Base-by-base conservation (phyloP, 2,113 vertebrate genomes). In the Cathartes aura region DNA sequence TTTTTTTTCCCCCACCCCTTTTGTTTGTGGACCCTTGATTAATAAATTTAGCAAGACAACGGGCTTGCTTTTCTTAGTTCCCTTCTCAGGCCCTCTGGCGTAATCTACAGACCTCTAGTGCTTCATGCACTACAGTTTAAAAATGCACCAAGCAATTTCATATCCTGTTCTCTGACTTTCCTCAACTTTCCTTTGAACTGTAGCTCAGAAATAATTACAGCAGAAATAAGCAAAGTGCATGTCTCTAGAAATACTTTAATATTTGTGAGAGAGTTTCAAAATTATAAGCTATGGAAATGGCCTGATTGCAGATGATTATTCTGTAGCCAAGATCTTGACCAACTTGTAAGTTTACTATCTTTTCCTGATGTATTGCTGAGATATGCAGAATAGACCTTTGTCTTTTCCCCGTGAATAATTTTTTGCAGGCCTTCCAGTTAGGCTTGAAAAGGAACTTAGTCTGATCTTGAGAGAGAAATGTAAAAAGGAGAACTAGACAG, bases 1-100 rank as follows among this genome's bases (percentile, higher is more conserved):
- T 63, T 30, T n/a, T 42, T 52, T 30, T 1, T 0, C 5, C 7
- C 4, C 5, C 36, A 2, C 3, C 2, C 8, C 22, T 36, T 58
- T 76, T 74, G 4, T 82, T 75, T 91, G 13, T 62, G 34, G 38
- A 42, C 14, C 11, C 15, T 71, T 66, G 26, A 78, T 82, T 56
- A 56, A 73, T 73, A 68, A 52, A 64, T 34, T 62, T 43, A 62
- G 15, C 24, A 53, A 34, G 58, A 58, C 45, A 56, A 48, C 38
- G 16, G 14, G 11, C 7, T 93, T 83, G 58, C 58, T 89, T 67
- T 70, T 36, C 18, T n/a, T 50, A 32, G 36, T 38, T 93, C 42
- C 30, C 15, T 34, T 64, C 55, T 87, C n/a, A n/a, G 29, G 78
- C 43, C 29, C 34, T 82, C 76, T 14, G 5, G 43, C 22, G 38